A percentile compares a stretch with the other conserved stretches of the same genome.
phyloP scores from a whole-genome alignment of 2,113 vertebrate genomes.

The Marcusenius ussheri region DNA sequence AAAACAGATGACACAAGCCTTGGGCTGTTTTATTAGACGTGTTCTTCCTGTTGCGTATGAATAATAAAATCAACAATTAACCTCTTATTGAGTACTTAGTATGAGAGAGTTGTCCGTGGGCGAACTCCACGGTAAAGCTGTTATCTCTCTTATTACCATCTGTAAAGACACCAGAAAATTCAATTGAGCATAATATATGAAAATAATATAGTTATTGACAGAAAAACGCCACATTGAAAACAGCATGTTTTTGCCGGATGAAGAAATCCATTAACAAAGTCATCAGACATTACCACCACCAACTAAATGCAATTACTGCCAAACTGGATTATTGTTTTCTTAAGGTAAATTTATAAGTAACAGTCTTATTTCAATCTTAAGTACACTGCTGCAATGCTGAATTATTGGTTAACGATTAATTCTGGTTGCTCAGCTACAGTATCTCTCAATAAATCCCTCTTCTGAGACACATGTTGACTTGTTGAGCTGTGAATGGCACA shows the following conservation, averaged over 20 bases:
- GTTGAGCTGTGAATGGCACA: neutral
- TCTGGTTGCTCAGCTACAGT: neutral
- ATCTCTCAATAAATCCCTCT: neutral
- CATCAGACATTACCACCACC: neutral
- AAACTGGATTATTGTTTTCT: neutral
- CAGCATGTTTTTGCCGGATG: neutral
- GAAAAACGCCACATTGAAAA: neutral
- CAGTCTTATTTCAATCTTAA: neutral
- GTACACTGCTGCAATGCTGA: neutral
- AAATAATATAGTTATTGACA: neutral
- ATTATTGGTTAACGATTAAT: neutral
- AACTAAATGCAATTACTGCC: conserved; percentile 35
- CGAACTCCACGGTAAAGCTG: neutral
- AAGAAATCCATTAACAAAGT: neutral
- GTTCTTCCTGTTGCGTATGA: conserved; percentile 11
- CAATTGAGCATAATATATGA: neutral
- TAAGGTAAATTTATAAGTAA: neutral
- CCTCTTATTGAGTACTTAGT: conserved; percentile 10
- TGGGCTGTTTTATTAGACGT: conserved; percentile 20
- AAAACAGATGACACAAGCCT: conserved; percentile 15
- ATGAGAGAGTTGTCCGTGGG: neutral
- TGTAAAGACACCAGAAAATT: conserved; percentile 10
- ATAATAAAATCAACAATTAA: conserved; percentile 28
- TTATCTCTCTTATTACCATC: conserved; percentile 7
- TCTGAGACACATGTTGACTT: neutral